Conservation (phyloP, 2,888 invertebrate genomes). For the Oeneis ivallda region DNA sequence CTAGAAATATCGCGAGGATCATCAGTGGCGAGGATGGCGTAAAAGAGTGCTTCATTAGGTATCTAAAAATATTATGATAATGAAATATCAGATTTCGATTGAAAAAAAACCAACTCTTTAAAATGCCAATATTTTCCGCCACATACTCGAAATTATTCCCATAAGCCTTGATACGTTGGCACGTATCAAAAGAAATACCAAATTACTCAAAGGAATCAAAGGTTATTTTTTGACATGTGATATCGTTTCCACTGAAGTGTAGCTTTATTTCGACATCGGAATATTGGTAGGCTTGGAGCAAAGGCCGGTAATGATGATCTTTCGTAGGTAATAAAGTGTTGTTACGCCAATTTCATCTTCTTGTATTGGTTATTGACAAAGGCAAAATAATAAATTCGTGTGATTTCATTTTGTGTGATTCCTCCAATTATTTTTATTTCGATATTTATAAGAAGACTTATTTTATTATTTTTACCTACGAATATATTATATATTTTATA, state of each 20-base stretch:
- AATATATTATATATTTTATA: too few species aligned
- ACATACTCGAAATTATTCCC: not conserved
- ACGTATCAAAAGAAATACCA: not conserved
- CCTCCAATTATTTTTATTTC: not conserved
- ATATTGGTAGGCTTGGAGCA: conserved; percentile 52
- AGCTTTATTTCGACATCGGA: conserved; percentile 35
- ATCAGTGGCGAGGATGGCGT: too few species aligned
- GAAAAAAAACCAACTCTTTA: too few species aligned
- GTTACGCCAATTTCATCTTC: conserved; percentile 35
- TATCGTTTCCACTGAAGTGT: not conserved
- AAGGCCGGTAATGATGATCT: conserved; percentile 66
- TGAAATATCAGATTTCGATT: too few species aligned
- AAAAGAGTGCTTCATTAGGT: too few species aligned
- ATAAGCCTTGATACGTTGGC: not conserved
- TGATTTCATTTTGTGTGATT: conserved; percentile 28
- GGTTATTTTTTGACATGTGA: not conserved
- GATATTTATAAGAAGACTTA: not conserved
- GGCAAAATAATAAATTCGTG: conserved; percentile 2
- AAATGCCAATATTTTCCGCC: not conserved
- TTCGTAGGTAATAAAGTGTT: conserved; percentile 65
- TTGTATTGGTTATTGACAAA: conserved; percentile 47
- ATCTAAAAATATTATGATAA: too few species aligned
- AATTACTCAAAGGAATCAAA: not conserved
- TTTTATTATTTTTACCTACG: not conserved
- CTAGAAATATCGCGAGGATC: too few species aligned